These are phyloP conservation scores for Thaumetopoea pityocampa DNA, from an alignment of 1,140 invertebrate species.

Conservation along the genomic window DNA sequence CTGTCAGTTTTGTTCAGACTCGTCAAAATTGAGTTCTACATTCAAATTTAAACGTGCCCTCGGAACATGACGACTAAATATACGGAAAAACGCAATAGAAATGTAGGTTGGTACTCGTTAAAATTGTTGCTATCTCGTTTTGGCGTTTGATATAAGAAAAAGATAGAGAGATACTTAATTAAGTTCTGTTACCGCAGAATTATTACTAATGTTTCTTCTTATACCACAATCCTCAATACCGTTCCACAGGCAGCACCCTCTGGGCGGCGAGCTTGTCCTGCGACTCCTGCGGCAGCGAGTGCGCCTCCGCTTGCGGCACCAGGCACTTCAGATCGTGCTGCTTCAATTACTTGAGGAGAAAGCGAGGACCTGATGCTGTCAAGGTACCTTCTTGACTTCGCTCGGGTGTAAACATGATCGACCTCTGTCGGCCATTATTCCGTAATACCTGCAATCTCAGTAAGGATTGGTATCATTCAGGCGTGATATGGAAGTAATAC, in stretches of 20 bases:
- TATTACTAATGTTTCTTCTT: background rate
- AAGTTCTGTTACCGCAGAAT: background rate
- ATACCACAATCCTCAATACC: background rate
- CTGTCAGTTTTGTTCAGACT: no score
- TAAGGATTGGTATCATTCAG: no score
- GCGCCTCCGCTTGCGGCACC: slow-evolving; percentile 68
- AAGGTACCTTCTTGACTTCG: slow-evolving; percentile 6
- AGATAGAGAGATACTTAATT: background rate
- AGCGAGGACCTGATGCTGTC: slow-evolving; percentile 20
- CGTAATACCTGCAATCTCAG: no score
- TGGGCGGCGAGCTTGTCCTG: slow-evolving; percentile 52
- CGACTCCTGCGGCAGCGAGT: slow-evolving; percentile 73
- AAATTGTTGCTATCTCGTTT: no score
- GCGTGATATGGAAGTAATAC: no score
- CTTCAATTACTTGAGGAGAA: slow-evolving; percentile 51
- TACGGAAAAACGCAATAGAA: no score
- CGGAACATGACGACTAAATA: no score
- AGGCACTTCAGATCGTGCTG: slow-evolving; percentile 68
- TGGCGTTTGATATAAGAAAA: no score
- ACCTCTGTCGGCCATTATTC: no score
- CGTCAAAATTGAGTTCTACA: no score
- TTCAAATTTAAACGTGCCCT: no score
- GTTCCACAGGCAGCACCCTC: slow-evolving; percentile 10
- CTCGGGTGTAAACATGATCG: slow-evolving; percentile 2
- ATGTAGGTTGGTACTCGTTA: no score